phyloP scores from a whole-genome alignment of 2,113 vertebrate species.

The Aythya baeri region DNA sequence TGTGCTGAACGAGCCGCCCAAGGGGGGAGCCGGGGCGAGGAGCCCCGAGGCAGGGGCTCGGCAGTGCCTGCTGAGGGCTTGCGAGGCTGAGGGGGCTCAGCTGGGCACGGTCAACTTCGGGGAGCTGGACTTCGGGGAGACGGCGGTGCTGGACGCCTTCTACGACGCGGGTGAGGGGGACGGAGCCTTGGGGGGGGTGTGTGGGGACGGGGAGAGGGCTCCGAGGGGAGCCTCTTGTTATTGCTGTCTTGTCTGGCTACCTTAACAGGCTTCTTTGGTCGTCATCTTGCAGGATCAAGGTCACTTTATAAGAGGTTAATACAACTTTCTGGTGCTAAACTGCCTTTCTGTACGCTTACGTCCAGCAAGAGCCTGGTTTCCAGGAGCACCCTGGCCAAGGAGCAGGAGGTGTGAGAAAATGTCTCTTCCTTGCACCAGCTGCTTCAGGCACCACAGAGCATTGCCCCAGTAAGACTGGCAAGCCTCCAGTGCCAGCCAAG shows the following conservation, averaged over 20 bases:
- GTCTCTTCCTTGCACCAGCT: fast-evolving
- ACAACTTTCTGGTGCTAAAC: no score
- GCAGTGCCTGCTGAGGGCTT: constrained; percentile 86
- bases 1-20: constrained; percentile 83
- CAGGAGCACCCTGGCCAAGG: fast-evolving
- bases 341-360: no score
- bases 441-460: fast-evolving
- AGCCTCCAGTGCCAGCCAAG: fast-evolving
- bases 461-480: neutral
- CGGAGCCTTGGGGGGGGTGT: neutral
- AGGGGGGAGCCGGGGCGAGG: constrained; percentile 70
- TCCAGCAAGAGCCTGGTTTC: fast-evolving
- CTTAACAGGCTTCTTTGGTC: no score
- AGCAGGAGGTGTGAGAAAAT: neutral
- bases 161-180: constrained; percentile 88
- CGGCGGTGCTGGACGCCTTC: constrained; percentile 89
- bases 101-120: constrained; percentile 88
- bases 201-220: no score
- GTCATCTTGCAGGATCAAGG: no score
- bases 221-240: fast-evolving
- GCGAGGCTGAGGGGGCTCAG: constrained; percentile 86
- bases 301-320: no score
- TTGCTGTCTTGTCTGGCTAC: no score
- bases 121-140: constrained; percentile 90
- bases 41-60: constrained; percentile 87